Evolutionary conservation across 2,113 vertebrate species (phyloP).

Genomic region (Cavia aperea): DNA sequence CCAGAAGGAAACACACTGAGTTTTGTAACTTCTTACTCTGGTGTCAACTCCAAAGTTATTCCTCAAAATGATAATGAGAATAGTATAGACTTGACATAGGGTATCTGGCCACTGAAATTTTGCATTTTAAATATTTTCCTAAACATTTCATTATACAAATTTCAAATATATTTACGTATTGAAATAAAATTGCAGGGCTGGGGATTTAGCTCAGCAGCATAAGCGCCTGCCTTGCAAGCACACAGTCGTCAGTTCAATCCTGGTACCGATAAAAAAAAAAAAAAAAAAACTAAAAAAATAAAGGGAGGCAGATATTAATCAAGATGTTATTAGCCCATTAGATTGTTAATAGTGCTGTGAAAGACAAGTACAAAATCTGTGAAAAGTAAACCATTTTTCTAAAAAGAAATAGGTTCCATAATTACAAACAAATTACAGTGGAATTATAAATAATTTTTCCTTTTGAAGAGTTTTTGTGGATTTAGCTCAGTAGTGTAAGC

Average conservation of each 20-base stretch:
- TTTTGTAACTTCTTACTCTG: background rate
- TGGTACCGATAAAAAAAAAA: too few relatives aligned
- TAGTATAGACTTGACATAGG: background rate
- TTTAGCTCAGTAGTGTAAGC: too few relatives aligned
- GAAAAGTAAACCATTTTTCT: background rate
- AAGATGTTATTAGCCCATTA: too few relatives aligned
- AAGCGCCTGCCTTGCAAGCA: too few relatives aligned
- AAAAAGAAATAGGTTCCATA: constrained; percentile 10
- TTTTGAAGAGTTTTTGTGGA: background rate
- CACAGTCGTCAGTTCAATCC: too few relatives aligned
- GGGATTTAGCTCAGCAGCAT: too few relatives aligned
- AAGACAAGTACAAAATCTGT: too few relatives aligned
- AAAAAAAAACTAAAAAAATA: too few relatives aligned
- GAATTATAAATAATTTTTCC: background rate
- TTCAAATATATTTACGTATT: constrained; percentile 9
- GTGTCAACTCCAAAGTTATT: constrained; percentile 10
- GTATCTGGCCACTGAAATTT: background rate
- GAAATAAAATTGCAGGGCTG: constrained; percentile 10
- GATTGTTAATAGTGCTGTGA: too few relatives aligned
- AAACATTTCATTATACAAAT: constrained; percentile 11
- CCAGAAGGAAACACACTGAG: constrained; percentile 16
- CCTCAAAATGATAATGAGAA: constrained; percentile 18
- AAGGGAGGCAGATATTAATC: too few relatives aligned
- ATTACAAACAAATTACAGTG: constrained; percentile 19
- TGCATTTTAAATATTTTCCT: background rate